Evolutionary conservation across 2,888 invertebrate genomes (phyloP).

Genomic region (Chaitophorus viminalis): DNA sequence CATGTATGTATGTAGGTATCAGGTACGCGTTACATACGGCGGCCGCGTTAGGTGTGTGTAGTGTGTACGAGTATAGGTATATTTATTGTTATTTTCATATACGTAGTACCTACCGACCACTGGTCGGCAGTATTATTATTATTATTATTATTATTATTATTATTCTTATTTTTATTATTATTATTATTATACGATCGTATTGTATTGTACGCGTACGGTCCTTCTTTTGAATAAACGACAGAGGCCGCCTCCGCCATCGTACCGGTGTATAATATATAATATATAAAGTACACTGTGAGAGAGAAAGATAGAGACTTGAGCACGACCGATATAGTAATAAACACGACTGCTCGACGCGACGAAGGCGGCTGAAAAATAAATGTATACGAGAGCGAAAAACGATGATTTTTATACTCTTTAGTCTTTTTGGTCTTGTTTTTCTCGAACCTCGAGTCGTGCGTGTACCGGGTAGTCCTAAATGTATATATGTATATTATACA

Average conservation of each 20-base stretch:
- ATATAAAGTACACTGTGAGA: background rate
- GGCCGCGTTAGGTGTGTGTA: background rate
- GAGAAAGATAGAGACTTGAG: background rate
- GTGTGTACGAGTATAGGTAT: background rate
- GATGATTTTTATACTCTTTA: background rate
- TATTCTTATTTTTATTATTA: background rate
- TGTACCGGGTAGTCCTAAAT: background rate
- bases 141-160: background rate
- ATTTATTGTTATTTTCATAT: background rate
- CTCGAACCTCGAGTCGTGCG: background rate
- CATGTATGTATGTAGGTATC: background rate
- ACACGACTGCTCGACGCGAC: background rate
- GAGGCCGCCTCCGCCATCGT: background rate
- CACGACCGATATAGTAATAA: background rate
- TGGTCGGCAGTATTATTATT: background rate
- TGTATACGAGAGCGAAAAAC: background rate
- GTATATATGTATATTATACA: background rate
- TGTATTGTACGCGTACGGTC: background rate
- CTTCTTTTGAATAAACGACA: constrained; percentile 27
- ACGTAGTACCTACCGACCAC: constrained; percentile 9
- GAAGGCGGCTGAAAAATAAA: background rate
- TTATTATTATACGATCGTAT: background rate
- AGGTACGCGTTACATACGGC: background rate
- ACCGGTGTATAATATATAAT: background rate
- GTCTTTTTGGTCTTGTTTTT: background rate